Evolutionary conservation across 2,888 invertebrate genomes (phyloP), one percentile per base, ranked within the genome.

Genomic region (Spilarctia lutea): DNA sequence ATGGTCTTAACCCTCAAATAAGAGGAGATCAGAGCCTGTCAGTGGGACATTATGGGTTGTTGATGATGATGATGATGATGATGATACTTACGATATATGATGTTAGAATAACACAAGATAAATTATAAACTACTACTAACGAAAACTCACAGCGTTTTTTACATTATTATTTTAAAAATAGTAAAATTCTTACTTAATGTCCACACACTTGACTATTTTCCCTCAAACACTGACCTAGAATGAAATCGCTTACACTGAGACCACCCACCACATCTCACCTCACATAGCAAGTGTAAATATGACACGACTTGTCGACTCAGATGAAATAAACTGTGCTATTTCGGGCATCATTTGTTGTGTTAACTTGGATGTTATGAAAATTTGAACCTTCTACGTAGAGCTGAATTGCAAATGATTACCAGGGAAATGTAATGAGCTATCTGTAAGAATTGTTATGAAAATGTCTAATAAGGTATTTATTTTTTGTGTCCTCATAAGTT

Each of bases 281-380:
- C 87, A 85, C 87, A 86, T 87, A 85, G 86, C 80, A 88, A 88
- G 91, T 91, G 91, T 94, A 93, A 94, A 94, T 94, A 94, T 93
- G 92, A 93, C 91, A 93, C 92, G 93, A 92, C 91, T 91, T 92
- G 92, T 92, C 90, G 91, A 93, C 91, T 90, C 85, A 89, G 91
- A 91, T 91, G 92, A 93, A 93, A 94, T 93, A 94, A 94, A 93
- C 92, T 92, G 91, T 91, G 91, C 93, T 93, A 94, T 94, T 91
- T 89, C 86, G 91, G 90, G 87, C 91, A 88, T 89, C 91, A 88
- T 92, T 93, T 92, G 94, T 91, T 90, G 83, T 83, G 88, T 87
- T 90, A 89, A 87, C 88, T 89, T 86, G 76, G 77, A 87, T 88
- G 87, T 30, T 88, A 89, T 90, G 89, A 90, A 89, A 85, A 86